Evolutionary conservation across 2,797 vertebrate species (phyloP), one percentile per base, ranked within the genome.

Genomic region (Pseudocheirus occidentalis): DNA sequence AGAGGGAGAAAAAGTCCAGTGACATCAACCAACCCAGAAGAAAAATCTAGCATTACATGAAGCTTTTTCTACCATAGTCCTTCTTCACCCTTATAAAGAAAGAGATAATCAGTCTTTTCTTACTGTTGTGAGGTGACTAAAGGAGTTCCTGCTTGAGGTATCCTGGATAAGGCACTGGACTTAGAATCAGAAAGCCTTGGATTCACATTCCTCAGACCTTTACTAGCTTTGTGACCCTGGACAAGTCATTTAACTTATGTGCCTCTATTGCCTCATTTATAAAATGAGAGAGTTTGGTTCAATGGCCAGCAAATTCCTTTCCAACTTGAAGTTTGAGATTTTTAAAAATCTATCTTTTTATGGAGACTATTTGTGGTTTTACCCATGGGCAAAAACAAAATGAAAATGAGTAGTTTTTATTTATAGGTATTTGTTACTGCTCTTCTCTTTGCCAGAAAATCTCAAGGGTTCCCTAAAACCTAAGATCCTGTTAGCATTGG

Each of bases 131-230:
- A 93, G n/a, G 73, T 34, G 11, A 40, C 59, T 94, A 95, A 16
- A 56, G 57, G 31, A 81, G 81, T 94, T 96, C 96, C 87, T 95
- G 57, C 53, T 90, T 93, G 27, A 95, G 53, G 92, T 24, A 24
- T 40, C 46, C 16, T 46, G n/a, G 21, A 81, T 24, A 46, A 46
- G 66, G 66, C 7, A 24, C 40, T 46, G 40, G 18, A 81, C 18
- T 81, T 21, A n/a, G 66, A 81, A 16, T 81, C 66, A 46, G 21
- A 81, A 81, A 81, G 21, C 24, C 73, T 14, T 46, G 73, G n/a
- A 16, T 81, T 24, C 21, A 5, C 10, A 28, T 58, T 58, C 40
- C 31, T n/a, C 21, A 81, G 21, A 81, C 40, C 3, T 7, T 81
- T 46, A 46, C 18, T 40, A 81, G 40, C 40, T 81, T 81, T 27